A percentile compares a stretch with the other conserved stretches of the same genome.
Evolutionary conservation across 2,797 vertebrate genomes (phyloP).

Genomic region (Erethizon dorsatum): DNA sequence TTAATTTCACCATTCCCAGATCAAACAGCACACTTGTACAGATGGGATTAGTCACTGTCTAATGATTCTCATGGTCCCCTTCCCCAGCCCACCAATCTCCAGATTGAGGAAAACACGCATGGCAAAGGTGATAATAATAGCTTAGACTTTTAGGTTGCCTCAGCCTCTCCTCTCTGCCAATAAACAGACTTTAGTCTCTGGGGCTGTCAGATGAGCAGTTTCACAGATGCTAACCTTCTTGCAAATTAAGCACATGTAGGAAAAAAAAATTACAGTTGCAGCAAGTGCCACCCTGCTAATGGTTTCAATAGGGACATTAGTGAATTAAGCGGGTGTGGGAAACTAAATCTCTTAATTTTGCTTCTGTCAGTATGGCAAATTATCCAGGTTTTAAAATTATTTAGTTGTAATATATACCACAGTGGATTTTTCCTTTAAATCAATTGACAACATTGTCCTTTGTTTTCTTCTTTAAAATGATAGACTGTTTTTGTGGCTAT

Average conservation of each 20-base stretch:
- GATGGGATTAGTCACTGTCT: neutral
- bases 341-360: constrained; percentile 58
- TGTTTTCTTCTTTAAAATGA: constrained; percentile 74
- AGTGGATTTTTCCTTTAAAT: constrained; percentile 60
- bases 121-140: constrained; percentile 70
- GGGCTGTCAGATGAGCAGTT: constrained; percentile 73
- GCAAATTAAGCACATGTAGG: constrained; percentile 80
- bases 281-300: constrained; percentile 76
- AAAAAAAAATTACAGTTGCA: constrained; percentile 72
- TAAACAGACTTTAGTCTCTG: constrained; percentile 73
- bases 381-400: constrained; percentile 34
- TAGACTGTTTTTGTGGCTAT: constrained; percentile 29
- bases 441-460: constrained; percentile 38
- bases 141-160: constrained; percentile 63
- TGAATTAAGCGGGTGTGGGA: constrained; percentile 68
- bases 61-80: neutral
- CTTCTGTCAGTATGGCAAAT: constrained; percentile 65
- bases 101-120: constrained; percentile 55
- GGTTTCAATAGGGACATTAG: constrained; percentile 79
- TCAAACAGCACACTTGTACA: neutral
- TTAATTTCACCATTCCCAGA: neutral
- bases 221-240: constrained; percentile 82
- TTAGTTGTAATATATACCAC: constrained; percentile 58
- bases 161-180: constrained; percentile 44
- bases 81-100: constrained; percentile 11